Percentiles rank a stretch among this genome's conserved stretches.
phyloP scores from a whole-genome alignment of 2,797 vertebrate species.

The Momotus momota region DNA sequence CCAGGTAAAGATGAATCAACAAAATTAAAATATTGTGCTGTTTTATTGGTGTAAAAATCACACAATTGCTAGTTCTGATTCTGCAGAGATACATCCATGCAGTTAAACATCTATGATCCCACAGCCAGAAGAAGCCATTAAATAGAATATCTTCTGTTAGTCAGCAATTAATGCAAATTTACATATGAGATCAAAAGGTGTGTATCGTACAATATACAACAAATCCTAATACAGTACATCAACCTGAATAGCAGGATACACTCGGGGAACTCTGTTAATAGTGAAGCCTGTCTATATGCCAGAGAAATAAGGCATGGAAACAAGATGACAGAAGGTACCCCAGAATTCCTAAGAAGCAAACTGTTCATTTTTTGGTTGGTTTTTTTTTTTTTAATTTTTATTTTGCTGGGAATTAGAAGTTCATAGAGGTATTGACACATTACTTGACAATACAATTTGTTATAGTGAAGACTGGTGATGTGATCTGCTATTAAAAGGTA shows the following conservation, averaged over 20 bases:
- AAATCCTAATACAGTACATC: constrained; percentile 84
- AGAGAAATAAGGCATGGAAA: constrained; percentile 84
- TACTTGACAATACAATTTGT: constrained; percentile 62
- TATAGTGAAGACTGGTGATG: constrained; percentile 56
- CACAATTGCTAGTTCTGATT: constrained; percentile 93
- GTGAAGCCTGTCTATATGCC: constrained; percentile 83
- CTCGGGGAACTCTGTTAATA: constrained; percentile 80
- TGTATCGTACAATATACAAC: constrained; percentile 93
- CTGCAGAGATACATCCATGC: constrained; percentile 95
- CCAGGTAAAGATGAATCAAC: constrained; percentile 71
- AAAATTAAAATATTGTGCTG: constrained; percentile 92
- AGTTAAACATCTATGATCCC: constrained; percentile 95
- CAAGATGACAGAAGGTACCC: constrained; percentile 62
- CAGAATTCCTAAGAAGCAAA: constrained; percentile 64
- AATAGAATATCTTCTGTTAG: constrained; percentile 94
- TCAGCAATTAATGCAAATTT: constrained; percentile 97
- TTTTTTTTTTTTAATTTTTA: background rate
- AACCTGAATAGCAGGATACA: constrained; percentile 86
- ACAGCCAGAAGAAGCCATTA: constrained; percentile 94
- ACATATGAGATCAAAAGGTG: constrained; percentile 93
- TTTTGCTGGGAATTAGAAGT: constrained; percentile 52
- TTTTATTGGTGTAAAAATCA: constrained; percentile 99
- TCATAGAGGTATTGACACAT: constrained; percentile 68
- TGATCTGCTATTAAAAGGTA: constrained; percentile 71
- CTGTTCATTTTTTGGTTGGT: background rate